These are phyloP conservation scores for Hippopotamus amphibius DNA, from an alignment of 2,113 vertebrate species.

Conservation along the genomic window DNA sequence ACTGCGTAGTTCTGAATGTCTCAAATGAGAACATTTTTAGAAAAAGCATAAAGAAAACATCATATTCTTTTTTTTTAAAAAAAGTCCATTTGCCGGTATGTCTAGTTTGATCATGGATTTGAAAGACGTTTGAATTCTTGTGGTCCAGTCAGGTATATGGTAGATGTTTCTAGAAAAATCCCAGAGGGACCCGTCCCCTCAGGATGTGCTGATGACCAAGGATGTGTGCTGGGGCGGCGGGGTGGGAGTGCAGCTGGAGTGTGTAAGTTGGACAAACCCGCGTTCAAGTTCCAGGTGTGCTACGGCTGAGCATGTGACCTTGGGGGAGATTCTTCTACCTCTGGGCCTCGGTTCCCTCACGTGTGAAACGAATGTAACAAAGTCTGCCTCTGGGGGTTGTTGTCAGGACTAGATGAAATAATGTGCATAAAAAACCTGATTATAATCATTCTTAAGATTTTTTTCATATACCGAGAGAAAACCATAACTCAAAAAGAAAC, in stretches of 20 bases:
- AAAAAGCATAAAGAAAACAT: neutral
- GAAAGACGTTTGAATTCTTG: neutral
- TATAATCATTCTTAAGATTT: neutral
- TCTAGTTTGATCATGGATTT: neutral
- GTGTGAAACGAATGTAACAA: accelerated
- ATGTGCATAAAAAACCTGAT: neutral
- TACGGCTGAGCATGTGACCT: accelerated
- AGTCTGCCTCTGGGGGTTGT: neutral
- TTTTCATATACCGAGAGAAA: no score
- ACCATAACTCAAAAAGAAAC: no score
- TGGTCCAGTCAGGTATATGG: neutral
- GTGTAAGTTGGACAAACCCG: neutral
- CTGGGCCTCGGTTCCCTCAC: neutral
- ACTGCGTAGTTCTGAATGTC: neutral
- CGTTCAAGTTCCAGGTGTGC: neutral
- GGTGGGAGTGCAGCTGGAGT: neutral
- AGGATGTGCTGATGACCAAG: no score
- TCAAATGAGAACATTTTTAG: neutral
- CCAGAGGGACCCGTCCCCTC: neutral
- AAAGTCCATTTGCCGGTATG: neutral
- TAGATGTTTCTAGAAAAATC: neutral
- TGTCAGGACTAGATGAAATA: neutral
- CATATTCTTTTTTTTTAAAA: neutral
- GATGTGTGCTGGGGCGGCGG: neutral
- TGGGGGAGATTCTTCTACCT: neutral